Conservation (phyloP, 2,797 vertebrate species). For the Scolopax rusticola region DNA sequence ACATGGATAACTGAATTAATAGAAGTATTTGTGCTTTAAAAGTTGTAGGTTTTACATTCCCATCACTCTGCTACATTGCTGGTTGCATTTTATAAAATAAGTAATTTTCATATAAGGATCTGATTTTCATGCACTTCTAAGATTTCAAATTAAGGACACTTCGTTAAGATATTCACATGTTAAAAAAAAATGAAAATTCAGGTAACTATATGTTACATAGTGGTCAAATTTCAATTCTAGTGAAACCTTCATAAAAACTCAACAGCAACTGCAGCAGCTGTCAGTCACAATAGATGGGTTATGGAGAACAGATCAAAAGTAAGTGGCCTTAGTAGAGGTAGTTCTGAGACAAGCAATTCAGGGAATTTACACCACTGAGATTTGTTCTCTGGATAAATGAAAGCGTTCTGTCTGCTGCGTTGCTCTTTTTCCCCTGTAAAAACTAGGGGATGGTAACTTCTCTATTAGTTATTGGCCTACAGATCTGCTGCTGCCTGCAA, state of each 20-base stretch:
- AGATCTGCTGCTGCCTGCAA: background rate
- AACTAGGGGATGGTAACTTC: background rate
- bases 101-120: background rate
- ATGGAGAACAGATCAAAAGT: background rate
- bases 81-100: background rate
- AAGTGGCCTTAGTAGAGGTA: background rate
- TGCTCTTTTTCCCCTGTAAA: background rate
- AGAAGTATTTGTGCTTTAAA: background rate
- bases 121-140: background rate
- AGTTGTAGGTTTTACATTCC: background rate
- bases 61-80: background rate
- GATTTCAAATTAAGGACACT: background rate
- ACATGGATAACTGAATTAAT: background rate
- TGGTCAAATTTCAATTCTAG: background rate
- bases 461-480: background rate
- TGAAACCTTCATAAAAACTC: background rate
- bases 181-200: background rate
- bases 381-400: background rate
- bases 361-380: background rate
- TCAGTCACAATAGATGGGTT: background rate
- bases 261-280: background rate
- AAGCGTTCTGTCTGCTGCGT: background rate
- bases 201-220: background rate
- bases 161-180: background rate
- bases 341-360: background rate